These are phyloP conservation scores for Crotophaga sulcirostris DNA, from an alignment of 2,113 vertebrate genomes.

Conservation along the genomic window DNA sequence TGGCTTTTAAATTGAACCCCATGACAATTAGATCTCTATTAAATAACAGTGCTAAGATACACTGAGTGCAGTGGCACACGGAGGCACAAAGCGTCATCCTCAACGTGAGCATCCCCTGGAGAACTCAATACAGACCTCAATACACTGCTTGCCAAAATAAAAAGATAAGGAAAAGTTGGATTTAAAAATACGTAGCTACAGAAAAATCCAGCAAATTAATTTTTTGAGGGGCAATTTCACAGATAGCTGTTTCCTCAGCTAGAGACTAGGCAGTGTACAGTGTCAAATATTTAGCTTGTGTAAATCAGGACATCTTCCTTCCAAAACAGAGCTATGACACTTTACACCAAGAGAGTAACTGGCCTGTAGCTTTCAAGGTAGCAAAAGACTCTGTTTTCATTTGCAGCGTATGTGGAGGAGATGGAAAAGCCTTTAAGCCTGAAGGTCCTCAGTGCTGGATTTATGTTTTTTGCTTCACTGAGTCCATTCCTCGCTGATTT, in stretches of 20 bases:
- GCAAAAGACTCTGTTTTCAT: background rate
- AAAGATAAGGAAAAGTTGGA: background rate
- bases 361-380: background rate
- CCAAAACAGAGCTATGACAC: background rate
- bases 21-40: background rate
- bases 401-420: background rate
- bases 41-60: background rate
- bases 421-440: background rate
- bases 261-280: background rate
- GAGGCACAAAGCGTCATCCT: background rate
- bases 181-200: background rate
- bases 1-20: background rate
- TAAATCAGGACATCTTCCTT: background rate
- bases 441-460: background rate
- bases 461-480: background rate
- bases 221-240: background rate
- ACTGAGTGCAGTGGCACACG: background rate
- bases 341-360: background rate
- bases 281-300: background rate
- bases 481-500: background rate
- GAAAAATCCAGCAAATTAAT: background rate
- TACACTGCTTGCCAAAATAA: background rate
- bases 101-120: fast-evolving
- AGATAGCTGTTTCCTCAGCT: background rate
- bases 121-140: background rate